Conservation (phyloP, 30 jellyfish, hydroid and myxozoan genomes). For the Turritopsis dohrnii region DNA sequence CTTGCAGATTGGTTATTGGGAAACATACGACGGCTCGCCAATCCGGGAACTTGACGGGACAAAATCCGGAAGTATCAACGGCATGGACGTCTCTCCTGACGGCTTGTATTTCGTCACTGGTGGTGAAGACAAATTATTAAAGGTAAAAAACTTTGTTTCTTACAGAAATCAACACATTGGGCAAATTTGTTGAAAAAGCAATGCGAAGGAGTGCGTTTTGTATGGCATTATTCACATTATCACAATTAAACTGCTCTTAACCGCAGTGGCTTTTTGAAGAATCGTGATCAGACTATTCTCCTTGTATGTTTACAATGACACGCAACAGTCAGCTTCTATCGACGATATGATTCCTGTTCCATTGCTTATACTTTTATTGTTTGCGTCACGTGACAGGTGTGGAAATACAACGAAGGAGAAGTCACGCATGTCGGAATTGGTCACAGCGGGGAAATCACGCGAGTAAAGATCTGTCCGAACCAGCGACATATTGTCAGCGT, state of each 20-base stretch:
- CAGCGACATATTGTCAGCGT: slow-evolving; percentile 86
- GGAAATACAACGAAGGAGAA: slow-evolving; percentile 89
- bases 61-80: slow-evolving; percentile 75
- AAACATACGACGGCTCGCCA: slow-evolving; percentile 84
- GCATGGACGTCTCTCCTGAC: slow-evolving; percentile 89
- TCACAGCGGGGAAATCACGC: slow-evolving; percentile 86
- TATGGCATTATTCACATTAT: no score
- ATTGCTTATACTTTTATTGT: neutral
- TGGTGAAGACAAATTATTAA: slow-evolving; percentile 77
- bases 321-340: no score
- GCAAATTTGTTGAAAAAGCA: no score
- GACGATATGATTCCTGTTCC: no score
- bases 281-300: no score
- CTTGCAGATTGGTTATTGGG: slow-evolving; percentile 88
- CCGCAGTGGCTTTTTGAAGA: no score
- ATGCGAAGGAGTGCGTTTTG: no score
- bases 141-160: slow-evolving; percentile 49
- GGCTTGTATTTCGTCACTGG: slow-evolving; percentile 78
- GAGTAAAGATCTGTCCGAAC: slow-evolving; percentile 77
- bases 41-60: slow-evolving; percentile 93
- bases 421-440: slow-evolving; percentile 80
- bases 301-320: no score
- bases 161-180: no score
- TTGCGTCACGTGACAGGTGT: no score
- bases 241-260: no score